Percentiles rank a stretch among this genome's conserved stretches.
phyloP scores from a whole-genome alignment of 1,140 invertebrate species.

The Apis dorsata region DNA sequence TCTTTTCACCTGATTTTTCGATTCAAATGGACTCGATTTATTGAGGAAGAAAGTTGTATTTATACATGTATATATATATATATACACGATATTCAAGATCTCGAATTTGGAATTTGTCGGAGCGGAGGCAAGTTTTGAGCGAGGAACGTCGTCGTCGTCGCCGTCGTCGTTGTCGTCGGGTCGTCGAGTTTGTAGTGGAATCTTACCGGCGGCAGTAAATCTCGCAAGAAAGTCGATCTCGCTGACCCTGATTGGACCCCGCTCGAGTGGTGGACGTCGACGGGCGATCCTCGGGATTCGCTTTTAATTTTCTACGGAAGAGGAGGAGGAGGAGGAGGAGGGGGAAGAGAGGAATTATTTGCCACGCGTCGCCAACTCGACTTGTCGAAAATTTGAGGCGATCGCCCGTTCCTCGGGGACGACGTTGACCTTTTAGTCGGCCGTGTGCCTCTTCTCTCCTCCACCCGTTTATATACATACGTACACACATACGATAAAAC shows the following conservation, averaged over 20 bases:
- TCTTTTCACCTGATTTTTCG: too few species aligned
- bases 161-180: constrained; percentile 5
- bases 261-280: neutral
- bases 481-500: too few species aligned
- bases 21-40: too few species aligned
- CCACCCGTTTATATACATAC: too few species aligned
- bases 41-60: too few species aligned
- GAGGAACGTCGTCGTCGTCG: neutral
- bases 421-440: constrained; percentile 11
- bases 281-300: constrained; percentile 5
- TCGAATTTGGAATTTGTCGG: too few species aligned
- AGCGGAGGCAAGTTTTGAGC: too few species aligned
- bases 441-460: too few species aligned
- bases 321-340: neutral
- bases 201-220: constrained; percentile 61
- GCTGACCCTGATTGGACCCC: constrained; percentile 62
- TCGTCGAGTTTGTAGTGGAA: constrained; percentile 53
- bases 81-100: too few species aligned
- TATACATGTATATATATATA: too few species aligned
- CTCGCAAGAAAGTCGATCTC: constrained; percentile 61
- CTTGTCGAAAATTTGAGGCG: constrained; percentile 28
- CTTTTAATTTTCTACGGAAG: constrained; percentile 44
- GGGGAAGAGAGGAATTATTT: constrained; percentile 23
- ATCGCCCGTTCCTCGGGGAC: neutral
- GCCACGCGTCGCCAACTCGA: constrained; percentile 3